Percentiles rank a stretch among this genome's conserved stretches.
Evolutionary conservation across 1,140 invertebrate species (phyloP).

Genomic region (Aphis craccivora): DNA sequence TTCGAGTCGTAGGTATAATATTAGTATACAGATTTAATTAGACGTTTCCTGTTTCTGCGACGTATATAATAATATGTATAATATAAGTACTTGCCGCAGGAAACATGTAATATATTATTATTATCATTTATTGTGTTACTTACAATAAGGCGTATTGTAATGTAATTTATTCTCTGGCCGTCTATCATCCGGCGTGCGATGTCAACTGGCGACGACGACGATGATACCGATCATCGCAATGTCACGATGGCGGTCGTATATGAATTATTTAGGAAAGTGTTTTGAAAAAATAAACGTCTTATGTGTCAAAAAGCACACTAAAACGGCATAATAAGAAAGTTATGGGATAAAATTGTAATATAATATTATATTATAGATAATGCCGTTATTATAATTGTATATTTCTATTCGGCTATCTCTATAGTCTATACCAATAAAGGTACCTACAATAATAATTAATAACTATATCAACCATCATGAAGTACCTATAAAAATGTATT

Average conservation of each 20-base stretch:
- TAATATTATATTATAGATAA: not conserved
- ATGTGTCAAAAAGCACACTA: not conserved
- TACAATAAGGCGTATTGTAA: constrained; percentile 8
- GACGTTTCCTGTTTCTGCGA: not conserved
- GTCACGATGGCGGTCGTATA: not conserved
- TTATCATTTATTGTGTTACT: not conserved
- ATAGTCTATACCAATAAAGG: not conserved
- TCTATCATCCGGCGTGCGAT: not conserved
- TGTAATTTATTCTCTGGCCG: not conserved
- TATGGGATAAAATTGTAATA: not conserved
- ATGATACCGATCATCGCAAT: not conserved
- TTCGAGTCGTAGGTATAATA: not conserved
- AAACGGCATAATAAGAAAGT: not conserved
- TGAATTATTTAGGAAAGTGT: not conserved
- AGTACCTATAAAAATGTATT: not conserved
- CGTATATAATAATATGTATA: constrained; percentile 12
- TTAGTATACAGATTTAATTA: constrained; percentile 29
- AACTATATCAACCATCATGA: not conserved
- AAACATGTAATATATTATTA: constrained; percentile 16
- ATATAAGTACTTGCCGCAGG: not conserved
- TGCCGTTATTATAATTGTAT: not conserved
- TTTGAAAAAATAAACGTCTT: not conserved
- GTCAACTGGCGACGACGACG: not conserved
- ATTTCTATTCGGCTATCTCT: not conserved
- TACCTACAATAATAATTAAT: not conserved